Evolutionary conservation across 2,113 vertebrate genomes (phyloP).

Genomic region (Camelus bactrianus): DNA sequence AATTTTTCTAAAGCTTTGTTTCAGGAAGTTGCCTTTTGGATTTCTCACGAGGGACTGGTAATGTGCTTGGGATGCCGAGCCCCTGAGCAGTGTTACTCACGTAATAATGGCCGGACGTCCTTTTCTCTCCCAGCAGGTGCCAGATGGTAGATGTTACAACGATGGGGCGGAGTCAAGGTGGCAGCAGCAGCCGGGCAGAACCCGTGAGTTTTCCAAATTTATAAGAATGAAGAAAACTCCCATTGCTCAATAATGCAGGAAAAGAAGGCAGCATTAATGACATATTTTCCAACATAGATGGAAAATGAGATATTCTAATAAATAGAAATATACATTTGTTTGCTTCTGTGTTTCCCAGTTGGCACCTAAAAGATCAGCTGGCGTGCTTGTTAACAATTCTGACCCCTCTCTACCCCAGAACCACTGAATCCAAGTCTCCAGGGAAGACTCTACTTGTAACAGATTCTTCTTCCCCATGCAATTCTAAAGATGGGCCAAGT

Average conservation of each 20-base stretch:
- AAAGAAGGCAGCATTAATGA: not conserved
- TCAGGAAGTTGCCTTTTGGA: not conserved
- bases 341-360: not conserved
- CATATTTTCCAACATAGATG: not conserved
- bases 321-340: not conserved
- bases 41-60: not conserved
- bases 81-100: accelerated
- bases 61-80: not conserved
- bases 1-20: slow-evolving; percentile 6
- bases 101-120: too few species aligned
- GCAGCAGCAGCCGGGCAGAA: not conserved
- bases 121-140: not conserved
- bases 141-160: not conserved
- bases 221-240: not conserved
- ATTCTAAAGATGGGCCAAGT: not conserved
- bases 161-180: not conserved
- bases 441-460: not conserved
- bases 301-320: not conserved
- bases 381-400: not conserved
- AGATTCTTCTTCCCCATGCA: not conserved
- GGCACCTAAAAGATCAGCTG: not conserved
- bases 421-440: not conserved
- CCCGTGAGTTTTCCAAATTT: not conserved
- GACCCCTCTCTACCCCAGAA: not conserved
- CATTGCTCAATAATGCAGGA: not conserved